Evolutionary conservation across 1,140 invertebrate species (phyloP), one percentile per base, ranked within the genome.

Genomic region (Ostrea edulis): DNA sequence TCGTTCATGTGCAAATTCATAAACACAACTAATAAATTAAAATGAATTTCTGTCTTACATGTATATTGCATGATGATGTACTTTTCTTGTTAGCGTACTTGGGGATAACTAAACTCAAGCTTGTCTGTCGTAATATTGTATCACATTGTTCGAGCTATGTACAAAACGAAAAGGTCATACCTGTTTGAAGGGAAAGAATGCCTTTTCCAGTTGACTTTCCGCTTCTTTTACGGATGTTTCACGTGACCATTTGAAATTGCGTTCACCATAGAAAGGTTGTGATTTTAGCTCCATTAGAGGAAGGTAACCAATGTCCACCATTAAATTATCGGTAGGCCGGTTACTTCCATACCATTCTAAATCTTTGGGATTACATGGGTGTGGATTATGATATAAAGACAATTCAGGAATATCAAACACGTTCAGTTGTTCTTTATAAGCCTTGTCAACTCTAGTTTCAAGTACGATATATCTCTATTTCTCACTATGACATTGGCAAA

Each of bases 111-210:
- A n/a, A n/a, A n/a, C n/a, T n/a, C n/a, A n/a, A n/a, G n/a, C n/a
- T n/a, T n/a, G n/a, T n/a, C n/a, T n/a, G n/a, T n/a, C n/a, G n/a
- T n/a, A n/a, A n/a, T n/a, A n/a, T n/a, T n/a, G n/a, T n/a, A n/a
- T n/a, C n/a, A n/a, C n/a, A n/a, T n/a, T n/a, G n/a, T n/a, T n/a
- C n/a, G n/a, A n/a, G n/a, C n/a, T n/a, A n/a, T n/a, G 2, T 62
- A 17, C 0, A n/a, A 62, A 62, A 20, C 14, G 55, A 20, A 20
- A n/a, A 62, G n/a, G 14, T 0, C 29, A 5, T 51, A 86, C 85
- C 85, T 86, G 85, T 52, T 86, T 86, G 77, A 86, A 86, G 4
- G 85, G 85, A 71, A 71, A 86, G n/a, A 86, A 86, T 8, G 62
- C 35, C 25, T 86, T 86, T 52, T 86, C 62, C 29, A 86, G 52